A percentile compares a stretch with the other conserved stretches of the same genome.
These are phyloP conservation scores for Drosophila mimica DNA, from an alignment of 2,888 invertebrate genomes.

Conservation along the genomic window DNA sequence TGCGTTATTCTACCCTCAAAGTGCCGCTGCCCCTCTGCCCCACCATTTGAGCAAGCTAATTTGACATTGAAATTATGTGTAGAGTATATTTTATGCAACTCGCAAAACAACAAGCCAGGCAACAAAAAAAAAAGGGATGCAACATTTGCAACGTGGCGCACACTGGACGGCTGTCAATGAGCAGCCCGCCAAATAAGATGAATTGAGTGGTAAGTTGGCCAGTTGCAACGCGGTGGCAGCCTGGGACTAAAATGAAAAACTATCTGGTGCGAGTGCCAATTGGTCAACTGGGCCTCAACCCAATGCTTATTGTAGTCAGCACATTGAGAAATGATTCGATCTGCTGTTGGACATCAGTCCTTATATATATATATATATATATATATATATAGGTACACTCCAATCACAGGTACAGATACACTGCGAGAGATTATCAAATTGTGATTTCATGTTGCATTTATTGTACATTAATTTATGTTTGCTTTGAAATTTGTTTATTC, in stretches of 20 bases:
- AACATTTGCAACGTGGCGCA: constrained; percentile 46
- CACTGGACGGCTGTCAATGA: constrained; percentile 61
- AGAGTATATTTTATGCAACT: constrained; percentile 52
- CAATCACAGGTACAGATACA: neutral
- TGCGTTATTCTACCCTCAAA: constrained; percentile 32
- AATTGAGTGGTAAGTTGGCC: constrained; percentile 40
- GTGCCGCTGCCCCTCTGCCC: neutral
- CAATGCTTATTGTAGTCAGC: constrained; percentile 1
- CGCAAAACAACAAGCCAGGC: constrained; percentile 35
- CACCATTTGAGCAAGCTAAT: constrained; percentile 58
- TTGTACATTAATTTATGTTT: constrained; percentile 3
- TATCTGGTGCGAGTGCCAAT: neutral
- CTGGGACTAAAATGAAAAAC: neutral
- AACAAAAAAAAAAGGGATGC: constrained; percentile 15
- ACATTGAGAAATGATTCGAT: constrained; percentile 35
- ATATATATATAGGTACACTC: neutral
- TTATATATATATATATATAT: too few species aligned
- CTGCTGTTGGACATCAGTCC: constrained; percentile 12
- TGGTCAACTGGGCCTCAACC: constrained; percentile 20
- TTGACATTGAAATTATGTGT: constrained; percentile 79
- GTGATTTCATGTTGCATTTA: constrained; percentile 11
- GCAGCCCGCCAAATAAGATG: constrained; percentile 58
- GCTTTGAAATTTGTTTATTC: constrained; percentile 30
- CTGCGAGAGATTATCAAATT: neutral
- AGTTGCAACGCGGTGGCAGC: constrained; percentile 4